phyloP scores from a whole-genome alignment of 2,797 vertebrate species.

The Crossoptilon crossoptilon region DNA sequence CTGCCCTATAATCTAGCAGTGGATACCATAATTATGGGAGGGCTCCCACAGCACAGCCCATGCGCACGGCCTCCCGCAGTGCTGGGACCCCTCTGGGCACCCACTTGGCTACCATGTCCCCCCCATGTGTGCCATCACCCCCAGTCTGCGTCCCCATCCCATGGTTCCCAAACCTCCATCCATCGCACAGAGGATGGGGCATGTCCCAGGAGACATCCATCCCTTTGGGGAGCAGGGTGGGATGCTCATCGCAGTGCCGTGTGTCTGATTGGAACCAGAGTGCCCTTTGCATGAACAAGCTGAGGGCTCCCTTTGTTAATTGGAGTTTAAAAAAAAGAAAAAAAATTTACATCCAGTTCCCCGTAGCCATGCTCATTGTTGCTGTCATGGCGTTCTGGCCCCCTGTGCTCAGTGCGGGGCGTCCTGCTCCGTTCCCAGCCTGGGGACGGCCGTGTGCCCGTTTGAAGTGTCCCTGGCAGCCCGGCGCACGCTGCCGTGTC shows the following conservation, averaged over 20 bases:
- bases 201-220: too few relatives aligned
- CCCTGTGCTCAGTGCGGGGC: background rate
- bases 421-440: background rate
- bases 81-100: background rate
- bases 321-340: background rate
- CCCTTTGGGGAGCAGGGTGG: too few relatives aligned
- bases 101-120: background rate
- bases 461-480: conserved; percentile 48
- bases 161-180: background rate
- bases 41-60: background rate
- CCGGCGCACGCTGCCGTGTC: conserved; percentile 73
- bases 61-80: accelerated
- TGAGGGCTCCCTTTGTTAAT: conserved; percentile 73
- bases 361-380: conserved; percentile 66
- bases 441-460: too few relatives aligned
- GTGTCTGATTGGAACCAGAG: conserved; percentile 66
- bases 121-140: too few relatives aligned
- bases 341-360: conserved; percentile 66
- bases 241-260: background rate
- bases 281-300: conserved; percentile 69
- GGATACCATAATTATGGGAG: conserved; percentile 36
- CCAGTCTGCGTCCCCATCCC: background rate
- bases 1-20: conserved; percentile 45
- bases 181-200: too few relatives aligned
- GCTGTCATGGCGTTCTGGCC: conserved; percentile 15